Percentiles rank a stretch among this genome's conserved stretches.
These are phyloP conservation scores for Microtus richardsoni DNA, from an alignment of 2,113 vertebrate genomes.

Conservation along the genomic window DNA sequence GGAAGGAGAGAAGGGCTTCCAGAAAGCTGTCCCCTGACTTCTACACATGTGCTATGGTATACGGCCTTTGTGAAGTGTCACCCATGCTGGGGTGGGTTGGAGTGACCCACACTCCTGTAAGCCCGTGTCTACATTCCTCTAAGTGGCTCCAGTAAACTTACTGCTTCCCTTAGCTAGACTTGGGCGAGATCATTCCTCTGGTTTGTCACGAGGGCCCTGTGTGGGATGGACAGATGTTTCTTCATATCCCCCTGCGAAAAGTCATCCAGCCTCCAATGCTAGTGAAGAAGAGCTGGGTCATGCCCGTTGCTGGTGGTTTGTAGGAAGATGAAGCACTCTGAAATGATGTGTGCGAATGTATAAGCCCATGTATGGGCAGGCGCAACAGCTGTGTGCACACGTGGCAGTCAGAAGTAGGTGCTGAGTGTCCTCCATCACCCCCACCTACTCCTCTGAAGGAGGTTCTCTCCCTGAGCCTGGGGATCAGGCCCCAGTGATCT, in stretches of 20 bases:
- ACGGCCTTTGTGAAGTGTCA: neutral
- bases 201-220: neutral
- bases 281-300: neutral
- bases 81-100: neutral
- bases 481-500: neutral
- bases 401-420: neutral
- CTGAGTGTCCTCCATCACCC: neutral
- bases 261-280: neutral
- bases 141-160: neutral
- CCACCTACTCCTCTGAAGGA: neutral
- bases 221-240: neutral
- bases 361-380: neutral
- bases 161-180: neutral
- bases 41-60: neutral
- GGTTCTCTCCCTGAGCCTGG: neutral
- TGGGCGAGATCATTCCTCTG: neutral
- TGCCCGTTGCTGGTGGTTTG: neutral
- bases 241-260: neutral
- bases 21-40: neutral
- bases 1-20: neutral
- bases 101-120: neutral
- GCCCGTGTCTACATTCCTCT: neutral
- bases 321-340: neutral
- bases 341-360: neutral
- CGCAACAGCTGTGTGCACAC: no score